These are phyloP conservation scores for Sycophaga agraensis DNA, from an alignment of 1,140 invertebrate genomes.

Conservation along the genomic window DNA sequence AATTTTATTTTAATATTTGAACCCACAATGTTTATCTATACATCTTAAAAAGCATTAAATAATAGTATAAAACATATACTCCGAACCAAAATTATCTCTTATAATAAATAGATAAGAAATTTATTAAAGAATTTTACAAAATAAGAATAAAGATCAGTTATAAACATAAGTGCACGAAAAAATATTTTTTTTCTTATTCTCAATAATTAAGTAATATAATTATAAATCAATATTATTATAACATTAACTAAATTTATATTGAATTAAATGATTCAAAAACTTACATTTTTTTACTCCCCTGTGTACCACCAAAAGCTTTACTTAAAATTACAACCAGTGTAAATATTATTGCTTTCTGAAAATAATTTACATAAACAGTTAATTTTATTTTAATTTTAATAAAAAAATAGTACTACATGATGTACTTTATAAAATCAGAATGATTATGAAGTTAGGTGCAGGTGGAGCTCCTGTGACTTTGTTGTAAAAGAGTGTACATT, in stretches of 20 bases:
- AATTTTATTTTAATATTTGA: too few relatives aligned
- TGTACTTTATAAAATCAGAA: background rate
- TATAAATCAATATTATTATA: background rate
- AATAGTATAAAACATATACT: too few relatives aligned
- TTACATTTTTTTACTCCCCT: slow-evolving; percentile 11
- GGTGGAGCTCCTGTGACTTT: too few relatives aligned
- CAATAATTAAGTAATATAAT: background rate
- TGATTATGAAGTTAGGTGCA: background rate
- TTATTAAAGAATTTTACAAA: background rate
- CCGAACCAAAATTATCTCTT: too few relatives aligned
- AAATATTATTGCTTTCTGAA: slow-evolving; percentile 6
- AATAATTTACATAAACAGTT: background rate
- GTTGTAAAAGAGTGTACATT: background rate
- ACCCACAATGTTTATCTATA: too few relatives aligned
- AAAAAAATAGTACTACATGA: background rate
- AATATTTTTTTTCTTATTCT: background rate
- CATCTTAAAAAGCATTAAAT: too few relatives aligned
- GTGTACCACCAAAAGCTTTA: background rate
- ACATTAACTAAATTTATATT: background rate
- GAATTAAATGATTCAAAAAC: background rate
- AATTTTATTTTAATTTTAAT: background rate
- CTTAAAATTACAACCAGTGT: background rate
- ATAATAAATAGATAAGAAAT: too few relatives aligned
- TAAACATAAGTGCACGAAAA: background rate
- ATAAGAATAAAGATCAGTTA: background rate